Conservation (phyloP, 2,113 vertebrate genomes). For the Notarius lentiginosus region DNA sequence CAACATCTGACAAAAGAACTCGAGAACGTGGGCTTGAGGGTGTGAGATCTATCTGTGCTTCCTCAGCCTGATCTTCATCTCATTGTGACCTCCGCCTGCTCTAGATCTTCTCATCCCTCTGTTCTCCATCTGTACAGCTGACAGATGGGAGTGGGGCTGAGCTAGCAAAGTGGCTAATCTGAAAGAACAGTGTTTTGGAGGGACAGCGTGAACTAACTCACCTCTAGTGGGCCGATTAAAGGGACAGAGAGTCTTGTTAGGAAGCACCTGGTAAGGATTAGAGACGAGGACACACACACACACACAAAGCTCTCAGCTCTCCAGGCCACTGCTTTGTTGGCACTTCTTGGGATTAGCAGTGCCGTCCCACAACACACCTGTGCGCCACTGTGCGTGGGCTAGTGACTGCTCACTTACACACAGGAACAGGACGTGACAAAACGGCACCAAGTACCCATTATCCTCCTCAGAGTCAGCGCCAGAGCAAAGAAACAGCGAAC, state of each 20-base stretch:
- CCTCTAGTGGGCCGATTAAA: slow-evolving; percentile 48
- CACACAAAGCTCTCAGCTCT: slow-evolving; percentile 38
- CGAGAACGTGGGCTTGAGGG: neutral
- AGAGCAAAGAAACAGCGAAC: slow-evolving; percentile 25
- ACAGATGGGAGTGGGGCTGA: slow-evolving; percentile 61
- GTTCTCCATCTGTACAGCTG: slow-evolving; percentile 42
- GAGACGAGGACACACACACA: slow-evolving; percentile 30
- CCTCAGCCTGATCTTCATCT: slow-evolving; percentile 50
- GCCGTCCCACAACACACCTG: slow-evolving; percentile 50
- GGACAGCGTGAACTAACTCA: slow-evolving; percentile 40
- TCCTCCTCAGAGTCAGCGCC: slow-evolving; percentile 19
- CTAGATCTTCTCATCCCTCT: slow-evolving; percentile 32
- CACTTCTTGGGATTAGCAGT: slow-evolving; percentile 52
- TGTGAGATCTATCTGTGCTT: neutral
- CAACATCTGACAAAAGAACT: neutral
- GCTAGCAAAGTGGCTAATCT: slow-evolving; percentile 55
- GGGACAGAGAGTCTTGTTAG: slow-evolving; percentile 42
- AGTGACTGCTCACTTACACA: slow-evolving; percentile 38
- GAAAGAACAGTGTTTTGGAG: slow-evolving; percentile 54
- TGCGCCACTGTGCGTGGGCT: slow-evolving; percentile 26
- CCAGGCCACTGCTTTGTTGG: slow-evolving; percentile 53
- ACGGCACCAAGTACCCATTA: slow-evolving; percentile 44
- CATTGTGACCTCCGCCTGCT: slow-evolving; percentile 27
- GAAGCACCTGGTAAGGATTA: slow-evolving; percentile 60
- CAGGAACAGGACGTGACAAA: slow-evolving; percentile 50